Evolutionary conservation across 2,113 vertebrate genomes (phyloP).

Genomic region (Microtus pennsylvanicus): DNA sequence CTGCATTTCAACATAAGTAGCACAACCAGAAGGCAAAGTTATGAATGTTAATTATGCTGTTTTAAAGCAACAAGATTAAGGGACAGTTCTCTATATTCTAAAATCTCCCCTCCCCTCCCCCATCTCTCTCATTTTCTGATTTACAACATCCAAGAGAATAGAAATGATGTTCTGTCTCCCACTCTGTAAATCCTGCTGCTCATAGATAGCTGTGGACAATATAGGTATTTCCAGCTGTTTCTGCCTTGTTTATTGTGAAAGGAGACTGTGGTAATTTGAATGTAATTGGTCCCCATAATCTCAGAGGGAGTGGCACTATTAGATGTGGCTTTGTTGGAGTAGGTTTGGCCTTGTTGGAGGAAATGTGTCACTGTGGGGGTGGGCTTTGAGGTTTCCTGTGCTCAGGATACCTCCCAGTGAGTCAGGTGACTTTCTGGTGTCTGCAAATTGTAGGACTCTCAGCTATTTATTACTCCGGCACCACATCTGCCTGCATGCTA

Average conservation of each 20-base stretch:
- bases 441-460: not conserved
- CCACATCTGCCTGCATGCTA: not conserved
- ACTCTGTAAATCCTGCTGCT: not conserved
- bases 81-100: not conserved
- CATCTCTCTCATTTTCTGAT: not conserved
- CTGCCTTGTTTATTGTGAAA: not conserved
- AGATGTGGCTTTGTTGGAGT: not conserved
- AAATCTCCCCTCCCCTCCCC: not conserved
- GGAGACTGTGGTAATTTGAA: not conserved
- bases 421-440: not conserved
- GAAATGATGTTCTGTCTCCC: not conserved
- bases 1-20: not conserved
- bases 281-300: not conserved
- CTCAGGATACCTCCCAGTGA: not conserved
- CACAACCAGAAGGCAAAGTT: not conserved
- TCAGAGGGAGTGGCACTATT: not conserved
- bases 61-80: constrained; percentile 7
- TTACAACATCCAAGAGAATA: not conserved
- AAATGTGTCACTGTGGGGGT: not conserved
- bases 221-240: not conserved
- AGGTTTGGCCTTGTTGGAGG: not conserved
- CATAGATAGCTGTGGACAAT: not conserved
- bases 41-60: not conserved
- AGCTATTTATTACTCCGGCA: not conserved
- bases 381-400: not conserved